phyloP scores from a whole-genome alignment of 2,113 vertebrate genomes.

The Megaceryle torquata region DNA sequence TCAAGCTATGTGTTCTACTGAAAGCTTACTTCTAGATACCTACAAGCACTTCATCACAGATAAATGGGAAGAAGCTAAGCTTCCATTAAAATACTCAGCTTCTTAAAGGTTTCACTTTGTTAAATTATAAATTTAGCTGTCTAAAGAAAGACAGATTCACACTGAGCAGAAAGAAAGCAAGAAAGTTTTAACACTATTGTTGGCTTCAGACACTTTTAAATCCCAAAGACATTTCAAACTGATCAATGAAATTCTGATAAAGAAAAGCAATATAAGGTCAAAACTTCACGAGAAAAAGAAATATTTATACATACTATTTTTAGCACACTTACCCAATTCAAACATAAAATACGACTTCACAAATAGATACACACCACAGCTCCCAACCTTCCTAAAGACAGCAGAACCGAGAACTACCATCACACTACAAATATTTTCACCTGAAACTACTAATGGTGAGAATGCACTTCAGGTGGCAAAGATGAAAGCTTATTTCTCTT shows the following conservation, averaged over 20 bases:
- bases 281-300: background rate
- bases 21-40: background rate
- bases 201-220: background rate
- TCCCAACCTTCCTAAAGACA: background rate
- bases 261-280: background rate
- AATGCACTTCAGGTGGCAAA: slow-evolving; percentile 15
- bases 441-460: background rate
- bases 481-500: slow-evolving; percentile 17
- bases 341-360: background rate
- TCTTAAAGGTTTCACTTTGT: background rate
- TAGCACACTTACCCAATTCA: background rate
- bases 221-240: background rate
- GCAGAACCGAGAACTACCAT: background rate
- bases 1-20: background rate
- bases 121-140: background rate
- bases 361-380: background rate
- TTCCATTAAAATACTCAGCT: background rate
- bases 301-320: background rate
- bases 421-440: background rate
- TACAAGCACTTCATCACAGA: background rate
- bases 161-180: background rate
- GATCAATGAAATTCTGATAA: background rate
- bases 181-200: background rate
- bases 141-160: background rate
- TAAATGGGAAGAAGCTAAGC: background rate